A percentile compares a stretch with the other conserved stretches of the same genome.
Evolutionary conservation across 2,888 invertebrate genomes (phyloP).

Genomic region (Nasonia oneida): DNA sequence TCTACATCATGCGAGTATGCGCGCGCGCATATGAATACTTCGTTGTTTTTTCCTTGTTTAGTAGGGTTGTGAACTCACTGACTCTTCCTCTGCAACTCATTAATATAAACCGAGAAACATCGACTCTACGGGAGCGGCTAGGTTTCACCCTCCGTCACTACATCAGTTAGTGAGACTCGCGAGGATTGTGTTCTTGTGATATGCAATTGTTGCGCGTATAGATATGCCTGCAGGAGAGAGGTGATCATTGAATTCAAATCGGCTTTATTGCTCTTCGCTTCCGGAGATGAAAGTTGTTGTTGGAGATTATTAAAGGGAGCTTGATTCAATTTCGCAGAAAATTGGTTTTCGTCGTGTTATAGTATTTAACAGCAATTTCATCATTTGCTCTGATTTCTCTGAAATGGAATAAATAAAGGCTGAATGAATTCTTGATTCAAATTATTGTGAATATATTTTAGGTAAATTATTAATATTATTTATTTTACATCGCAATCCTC

Average conservation of each 20-base stretch:
- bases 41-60: not conserved
- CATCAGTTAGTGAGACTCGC: not conserved
- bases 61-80: not conserved
- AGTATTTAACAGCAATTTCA: not conserved
- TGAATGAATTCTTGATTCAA: too few species aligned
- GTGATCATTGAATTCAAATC: not conserved
- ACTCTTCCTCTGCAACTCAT: not conserved
- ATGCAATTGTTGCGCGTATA: not conserved
- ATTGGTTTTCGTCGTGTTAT: not conserved
- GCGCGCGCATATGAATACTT: not conserved
- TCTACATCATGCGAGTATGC: not conserved
- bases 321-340: not conserved
- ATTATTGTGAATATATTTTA: not conserved
- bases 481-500: too few species aligned
- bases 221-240: not conserved
- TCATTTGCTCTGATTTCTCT: not conserved
- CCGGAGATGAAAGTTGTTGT: not conserved
- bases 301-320: not conserved
- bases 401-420: not conserved
- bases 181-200: not conserved
- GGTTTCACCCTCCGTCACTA: not conserved
- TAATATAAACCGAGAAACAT: constrained; percentile 21
- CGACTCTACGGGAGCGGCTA: not conserved
- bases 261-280: not conserved
- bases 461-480: too few species aligned